phyloP scores from a whole-genome alignment of 2,113 vertebrate species.

The Hiodon alosoides region DNA sequence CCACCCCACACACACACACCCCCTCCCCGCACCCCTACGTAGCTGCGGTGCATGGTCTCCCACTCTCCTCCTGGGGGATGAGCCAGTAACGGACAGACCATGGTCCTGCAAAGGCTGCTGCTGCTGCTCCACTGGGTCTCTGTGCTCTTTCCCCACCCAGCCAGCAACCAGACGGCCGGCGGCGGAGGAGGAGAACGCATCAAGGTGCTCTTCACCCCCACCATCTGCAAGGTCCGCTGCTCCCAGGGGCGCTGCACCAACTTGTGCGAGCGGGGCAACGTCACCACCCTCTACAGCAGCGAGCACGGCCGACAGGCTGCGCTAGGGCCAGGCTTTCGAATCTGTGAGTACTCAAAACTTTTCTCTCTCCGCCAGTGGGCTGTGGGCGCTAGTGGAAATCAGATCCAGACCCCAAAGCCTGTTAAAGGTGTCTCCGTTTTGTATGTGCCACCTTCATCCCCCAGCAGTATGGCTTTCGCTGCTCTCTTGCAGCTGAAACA shows the following conservation, averaged over 20 bases:
- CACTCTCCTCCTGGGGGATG: conserved; percentile 24
- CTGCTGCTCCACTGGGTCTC: conserved; percentile 41
- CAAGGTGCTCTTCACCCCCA: conserved; percentile 91
- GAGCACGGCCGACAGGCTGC: conserved; percentile 49
- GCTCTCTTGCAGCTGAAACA: not conserved
- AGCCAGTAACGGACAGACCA: conserved; percentile 35
- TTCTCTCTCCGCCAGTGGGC: not conserved
- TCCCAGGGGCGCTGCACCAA: conserved; percentile 74
- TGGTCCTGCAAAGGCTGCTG: conserved; percentile 46
- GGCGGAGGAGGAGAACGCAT: conserved; percentile 52
- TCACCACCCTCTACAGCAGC: conserved; percentile 85
- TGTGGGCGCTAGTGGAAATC: not conserved
- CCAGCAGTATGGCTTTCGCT: not conserved
- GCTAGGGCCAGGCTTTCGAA: conserved; percentile 80
- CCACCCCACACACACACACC: not conserved
- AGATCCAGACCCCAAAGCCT: not conserved
- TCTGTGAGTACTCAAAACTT: conserved; percentile 74
- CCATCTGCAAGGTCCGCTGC: conserved; percentile 88
- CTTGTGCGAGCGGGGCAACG: conserved; percentile 81
- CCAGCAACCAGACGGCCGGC: conserved; percentile 57
- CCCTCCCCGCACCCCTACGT: not conserved
- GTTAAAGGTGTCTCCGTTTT: not conserved
- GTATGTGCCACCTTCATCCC: not conserved
- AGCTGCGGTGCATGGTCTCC: not conserved
- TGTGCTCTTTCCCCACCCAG: conserved; percentile 43